Evolutionary conservation across 2,113 vertebrate species (phyloP).

Genomic region (rabbit (Oryctolagus cuniculus)): mOryCun1.1 NC_091436.1:58009501-58010000

Average conservation of each 20-base stretch:
- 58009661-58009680: background rate
- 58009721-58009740: slow-evolving; percentile 13
- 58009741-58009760: background rate
- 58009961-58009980: slow-evolving; percentile 26
- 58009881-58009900: background rate
- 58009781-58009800: background rate
- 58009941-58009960: slow-evolving; percentile 5
- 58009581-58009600: background rate
- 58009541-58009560: too few relatives aligned
- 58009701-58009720: slow-evolving; percentile 48
- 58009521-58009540: too few relatives aligned
- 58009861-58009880: slow-evolving; percentile 23
- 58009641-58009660: background rate
- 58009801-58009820: background rate
- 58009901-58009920: slow-evolving; percentile 7
- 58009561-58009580: too few relatives aligned
- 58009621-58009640: background rate
- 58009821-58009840: slow-evolving; percentile 26
- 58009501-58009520: background rate
- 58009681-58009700: background rate
- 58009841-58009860: background rate
- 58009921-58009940: background rate
- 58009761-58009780: background rate
- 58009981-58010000: background rate
- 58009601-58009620: background rate